Evolutionary conservation across 2,888 invertebrate species (phyloP).

Genomic region (Amphipoea lucens): DNA sequence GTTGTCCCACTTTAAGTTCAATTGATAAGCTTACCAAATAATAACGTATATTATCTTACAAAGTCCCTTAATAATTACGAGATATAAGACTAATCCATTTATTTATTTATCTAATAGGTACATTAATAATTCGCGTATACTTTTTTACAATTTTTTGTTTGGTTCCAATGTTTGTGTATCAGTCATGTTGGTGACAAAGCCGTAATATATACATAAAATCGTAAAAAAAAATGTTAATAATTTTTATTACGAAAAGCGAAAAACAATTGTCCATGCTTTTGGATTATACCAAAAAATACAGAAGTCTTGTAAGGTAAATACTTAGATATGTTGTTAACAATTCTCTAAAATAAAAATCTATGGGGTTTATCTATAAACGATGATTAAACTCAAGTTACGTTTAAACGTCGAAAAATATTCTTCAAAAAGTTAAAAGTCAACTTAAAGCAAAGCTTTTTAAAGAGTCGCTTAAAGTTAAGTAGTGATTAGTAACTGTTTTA

Average conservation of each 20-base stretch:
- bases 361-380: neutral
- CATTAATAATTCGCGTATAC: slow-evolving; percentile 65
- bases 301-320: neutral
- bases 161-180: slow-evolving; percentile 49
- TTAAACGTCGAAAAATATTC: no score
- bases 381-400: no score
- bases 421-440: no score
- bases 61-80: slow-evolving; percentile 51
- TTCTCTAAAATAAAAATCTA: neutral
- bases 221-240: neutral
- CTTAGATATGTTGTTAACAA: neutral
- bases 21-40: slow-evolving; percentile 44
- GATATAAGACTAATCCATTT: slow-evolving; percentile 48
- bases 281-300: neutral
- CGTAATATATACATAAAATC: neutral
- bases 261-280: neutral
- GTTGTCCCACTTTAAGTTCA: slow-evolving; percentile 20
- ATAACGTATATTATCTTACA: slow-evolving; percentile 44
- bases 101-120: slow-evolving; percentile 59
- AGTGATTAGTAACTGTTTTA: no score
- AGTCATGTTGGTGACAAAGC: neutral
- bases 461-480: no score
- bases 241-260: neutral
- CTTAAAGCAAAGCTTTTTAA: no score
- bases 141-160: slow-evolving; percentile 53